Evolutionary conservation across 2,797 vertebrate genomes (phyloP).

Genomic region (Fistularia tabacaria): DNA sequence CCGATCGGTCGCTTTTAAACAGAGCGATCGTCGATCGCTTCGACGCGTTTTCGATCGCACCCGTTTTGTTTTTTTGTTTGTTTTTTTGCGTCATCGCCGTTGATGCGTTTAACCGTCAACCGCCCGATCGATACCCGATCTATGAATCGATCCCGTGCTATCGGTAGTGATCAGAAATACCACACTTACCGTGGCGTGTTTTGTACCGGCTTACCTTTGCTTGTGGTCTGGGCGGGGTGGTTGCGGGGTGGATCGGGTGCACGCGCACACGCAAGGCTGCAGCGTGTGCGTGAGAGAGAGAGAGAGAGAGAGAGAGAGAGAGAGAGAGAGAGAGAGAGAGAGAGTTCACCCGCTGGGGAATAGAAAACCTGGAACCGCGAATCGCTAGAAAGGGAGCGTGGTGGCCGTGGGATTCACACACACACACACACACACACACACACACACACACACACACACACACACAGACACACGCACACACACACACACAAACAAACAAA

Average conservation of each 20-base stretch:
- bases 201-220: slow-evolving; percentile 21
- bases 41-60: background rate
- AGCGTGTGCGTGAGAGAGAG: too few relatives aligned
- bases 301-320: background rate
- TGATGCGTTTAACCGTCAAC: too few relatives aligned
- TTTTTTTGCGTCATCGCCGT: background rate
- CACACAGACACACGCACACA: too few relatives aligned
- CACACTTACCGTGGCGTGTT: slow-evolving; percentile 43
- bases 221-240: slow-evolving; percentile 18
- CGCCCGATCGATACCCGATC: accelerated
- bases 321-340: background rate
- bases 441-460: too few relatives aligned
- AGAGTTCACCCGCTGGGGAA: background rate
- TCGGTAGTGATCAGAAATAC: slow-evolving; percentile 2
- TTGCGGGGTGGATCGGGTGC: background rate
- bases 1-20: background rate
- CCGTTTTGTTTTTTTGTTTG: slow-evolving; percentile 15
- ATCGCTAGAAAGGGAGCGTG: background rate
- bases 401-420: background rate
- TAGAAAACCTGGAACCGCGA: background rate
- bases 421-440: too few relatives aligned
- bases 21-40: background rate
- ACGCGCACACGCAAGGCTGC: background rate
- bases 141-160: background rate
- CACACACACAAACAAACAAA: too few relatives aligned